Evolutionary conservation across 2,113 vertebrate genomes (phyloP).

Genomic region (Psammodynastes pulverulentus): DNA sequence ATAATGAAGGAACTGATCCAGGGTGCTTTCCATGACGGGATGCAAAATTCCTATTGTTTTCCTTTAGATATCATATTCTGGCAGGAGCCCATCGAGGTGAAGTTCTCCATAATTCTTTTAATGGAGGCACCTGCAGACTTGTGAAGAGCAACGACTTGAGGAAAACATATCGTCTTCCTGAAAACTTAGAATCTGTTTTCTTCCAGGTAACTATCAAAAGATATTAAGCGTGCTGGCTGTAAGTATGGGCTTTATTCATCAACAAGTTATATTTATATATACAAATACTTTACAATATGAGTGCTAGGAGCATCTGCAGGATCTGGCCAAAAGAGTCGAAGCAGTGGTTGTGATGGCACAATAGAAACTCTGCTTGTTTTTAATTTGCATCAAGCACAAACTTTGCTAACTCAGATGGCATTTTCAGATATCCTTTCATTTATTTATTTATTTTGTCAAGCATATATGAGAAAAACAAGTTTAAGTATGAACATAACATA

Average conservation of each 20-base stretch:
- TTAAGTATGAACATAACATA: no score
- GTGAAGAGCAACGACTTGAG: conserved; percentile 65
- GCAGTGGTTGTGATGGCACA: not conserved
- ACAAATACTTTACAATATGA: not conserved
- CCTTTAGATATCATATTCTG: conserved; percentile 79
- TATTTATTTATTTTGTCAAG: no score
- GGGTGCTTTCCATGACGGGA: not conserved
- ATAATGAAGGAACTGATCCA: not conserved
- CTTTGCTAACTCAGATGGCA: not conserved
- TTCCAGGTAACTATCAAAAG: conserved; percentile 74
- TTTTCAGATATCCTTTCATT: not conserved
- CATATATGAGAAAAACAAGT: no score
- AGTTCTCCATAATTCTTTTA: conserved; percentile 82
- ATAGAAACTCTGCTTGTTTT: not conserved
- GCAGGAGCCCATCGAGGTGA: conserved; percentile 76
- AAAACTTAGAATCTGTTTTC: conserved; percentile 78
- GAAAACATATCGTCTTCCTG: conserved; percentile 76
- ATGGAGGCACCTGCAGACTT: conserved; percentile 77
- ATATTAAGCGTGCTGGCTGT: not conserved
- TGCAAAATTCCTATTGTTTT: conserved; percentile 44
- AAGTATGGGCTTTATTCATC: not conserved
- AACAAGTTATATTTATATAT: not conserved
- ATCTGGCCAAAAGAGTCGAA: not conserved
- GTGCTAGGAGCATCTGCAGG: not conserved
- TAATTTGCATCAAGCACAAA: not conserved